Evolutionary conservation across 2,113 vertebrate genomes (phyloP).

Genomic region (Xiphorhynchus elegans): DNA sequence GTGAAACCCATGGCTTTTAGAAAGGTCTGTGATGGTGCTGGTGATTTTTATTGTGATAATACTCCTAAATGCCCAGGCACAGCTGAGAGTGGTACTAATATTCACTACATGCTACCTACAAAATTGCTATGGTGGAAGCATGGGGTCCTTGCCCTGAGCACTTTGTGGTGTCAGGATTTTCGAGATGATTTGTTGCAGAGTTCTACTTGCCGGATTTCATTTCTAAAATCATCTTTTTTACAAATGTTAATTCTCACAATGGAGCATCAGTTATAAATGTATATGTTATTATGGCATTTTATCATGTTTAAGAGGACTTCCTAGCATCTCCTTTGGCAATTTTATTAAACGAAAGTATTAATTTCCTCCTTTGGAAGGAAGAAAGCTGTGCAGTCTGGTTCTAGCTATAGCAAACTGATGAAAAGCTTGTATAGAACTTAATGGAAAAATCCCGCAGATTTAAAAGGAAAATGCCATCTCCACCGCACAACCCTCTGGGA

Average conservation of each 20-base stretch:
- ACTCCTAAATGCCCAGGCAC: slow-evolving; percentile 4
- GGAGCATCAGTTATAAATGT: neutral
- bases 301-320: slow-evolving; percentile 36
- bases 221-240: slow-evolving; percentile 24
- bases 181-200: neutral
- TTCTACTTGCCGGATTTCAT: neutral
- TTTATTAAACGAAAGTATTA: slow-evolving; percentile 17
- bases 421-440: slow-evolving; percentile 3
- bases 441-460: slow-evolving; percentile 28
- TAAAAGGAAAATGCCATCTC: slow-evolving; percentile 2
- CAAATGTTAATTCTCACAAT: slow-evolving; percentile 42
- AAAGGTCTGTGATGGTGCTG: slow-evolving; percentile 11
- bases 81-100: slow-evolving; percentile 28
- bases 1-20: slow-evolving; percentile 38
- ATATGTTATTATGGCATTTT: slow-evolving; percentile 20
- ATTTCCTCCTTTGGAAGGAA: neutral
- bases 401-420: neutral
- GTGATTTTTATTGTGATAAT: slow-evolving; percentile 59
- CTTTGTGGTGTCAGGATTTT: neutral
- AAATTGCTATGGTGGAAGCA: neutral
- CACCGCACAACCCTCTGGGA: neutral
- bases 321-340: neutral
- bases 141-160: slow-evolving; percentile 21
- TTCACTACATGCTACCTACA: neutral
- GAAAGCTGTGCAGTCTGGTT: neutral